phyloP scores from a whole-genome alignment of 2,888 invertebrate species.

The Gisinianus flammeolus region DNA sequence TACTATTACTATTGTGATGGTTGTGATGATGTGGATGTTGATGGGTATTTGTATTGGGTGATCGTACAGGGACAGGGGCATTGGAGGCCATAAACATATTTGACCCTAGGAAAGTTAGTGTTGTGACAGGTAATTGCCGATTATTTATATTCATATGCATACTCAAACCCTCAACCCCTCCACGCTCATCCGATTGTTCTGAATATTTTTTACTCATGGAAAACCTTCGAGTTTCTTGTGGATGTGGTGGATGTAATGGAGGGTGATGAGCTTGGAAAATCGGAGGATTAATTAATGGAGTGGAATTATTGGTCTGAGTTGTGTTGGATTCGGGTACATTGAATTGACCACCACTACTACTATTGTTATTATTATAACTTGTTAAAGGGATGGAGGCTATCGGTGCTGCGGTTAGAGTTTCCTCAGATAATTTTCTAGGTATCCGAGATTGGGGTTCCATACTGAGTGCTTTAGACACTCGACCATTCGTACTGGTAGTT shows the following conservation, averaged over 20 bases:
- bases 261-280: background rate
- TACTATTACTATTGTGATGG: background rate
- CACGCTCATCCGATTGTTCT: constrained; percentile 25
- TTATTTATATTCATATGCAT: constrained; percentile 21
- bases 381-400: background rate
- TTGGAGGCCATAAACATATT: constrained; percentile 38
- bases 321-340: too few species aligned
- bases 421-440: constrained; percentile 41
- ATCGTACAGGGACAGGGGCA: constrained; percentile 33
- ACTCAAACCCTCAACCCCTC: constrained; percentile 16
- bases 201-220: constrained; percentile 46
- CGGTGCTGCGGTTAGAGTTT: background rate
- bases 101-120: constrained; percentile 53
- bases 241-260: background rate
- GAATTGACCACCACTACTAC: background rate
- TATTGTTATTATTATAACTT: background rate
- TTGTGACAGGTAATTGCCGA: constrained; percentile 55
- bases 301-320: background rate
- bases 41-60: constrained; percentile 20
- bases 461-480: constrained; percentile 15
- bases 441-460: constrained; percentile 30
- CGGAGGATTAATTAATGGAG: background rate
- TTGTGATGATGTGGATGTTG: background rate
- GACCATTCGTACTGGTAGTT: constrained; percentile 35
- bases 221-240: constrained; percentile 45